A percentile compares a stretch with the other conserved stretches of the same genome.
phyloP scores from a whole-genome alignment of 2,888 invertebrate genomes.

The Acanthosepion esculentum region DNA sequence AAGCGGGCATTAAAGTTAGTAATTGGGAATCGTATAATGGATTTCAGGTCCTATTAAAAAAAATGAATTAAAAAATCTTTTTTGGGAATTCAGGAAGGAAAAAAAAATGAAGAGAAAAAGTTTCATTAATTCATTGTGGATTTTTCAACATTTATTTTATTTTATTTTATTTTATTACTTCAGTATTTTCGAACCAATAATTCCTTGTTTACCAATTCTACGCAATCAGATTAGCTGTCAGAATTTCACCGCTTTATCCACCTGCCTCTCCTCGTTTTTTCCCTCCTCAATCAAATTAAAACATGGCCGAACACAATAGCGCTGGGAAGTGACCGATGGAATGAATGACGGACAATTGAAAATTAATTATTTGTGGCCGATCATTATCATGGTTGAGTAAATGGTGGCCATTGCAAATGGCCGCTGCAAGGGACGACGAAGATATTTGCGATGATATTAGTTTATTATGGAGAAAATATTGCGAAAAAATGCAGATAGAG shows the following conservation, averaged over 20 bases:
- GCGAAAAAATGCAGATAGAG: neutral
- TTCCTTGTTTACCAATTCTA: constrained; percentile 6
- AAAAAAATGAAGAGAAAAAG: neutral
- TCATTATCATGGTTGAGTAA: neutral
- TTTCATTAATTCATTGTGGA: neutral
- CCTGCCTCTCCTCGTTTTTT: neutral
- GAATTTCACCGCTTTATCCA: neutral
- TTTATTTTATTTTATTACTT: neutral
- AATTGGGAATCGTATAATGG: neutral
- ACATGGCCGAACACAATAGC: neutral
- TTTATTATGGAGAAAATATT: neutral
- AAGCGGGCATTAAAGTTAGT: neutral
- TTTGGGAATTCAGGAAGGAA: neutral
- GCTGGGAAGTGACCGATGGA: neutral
- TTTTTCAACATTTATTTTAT: neutral
- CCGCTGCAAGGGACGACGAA: neutral
- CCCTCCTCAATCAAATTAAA: neutral
- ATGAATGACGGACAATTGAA: neutral
- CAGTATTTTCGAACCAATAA: neutral
- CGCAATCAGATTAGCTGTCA: neutral
- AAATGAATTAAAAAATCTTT: neutral
- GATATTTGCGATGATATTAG: neutral
- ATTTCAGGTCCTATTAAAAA: neutral
- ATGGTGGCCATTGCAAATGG: neutral
- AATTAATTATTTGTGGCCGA: constrained; percentile 15